These are phyloP conservation scores for Hippoglossus stenolepis DNA, from an alignment of 2,113 vertebrate genomes.

Conservation along the genomic window DNA sequence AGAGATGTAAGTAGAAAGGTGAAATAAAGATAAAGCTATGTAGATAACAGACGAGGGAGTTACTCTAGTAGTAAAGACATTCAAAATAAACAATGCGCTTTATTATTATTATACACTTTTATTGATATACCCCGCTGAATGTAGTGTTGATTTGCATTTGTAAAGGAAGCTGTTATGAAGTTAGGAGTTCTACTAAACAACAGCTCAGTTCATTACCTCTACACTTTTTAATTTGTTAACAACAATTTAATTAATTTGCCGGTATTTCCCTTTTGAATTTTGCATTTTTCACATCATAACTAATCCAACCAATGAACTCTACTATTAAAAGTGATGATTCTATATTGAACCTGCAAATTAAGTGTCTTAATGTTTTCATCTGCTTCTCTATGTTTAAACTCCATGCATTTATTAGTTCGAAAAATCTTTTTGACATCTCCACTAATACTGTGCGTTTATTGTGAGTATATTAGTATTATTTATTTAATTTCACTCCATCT, in stretches of 20 bases:
- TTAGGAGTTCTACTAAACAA: constrained; percentile 22
- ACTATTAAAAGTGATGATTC: constrained; percentile 14
- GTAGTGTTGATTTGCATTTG: constrained; percentile 71
- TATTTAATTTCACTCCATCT: background rate
- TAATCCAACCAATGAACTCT: background rate
- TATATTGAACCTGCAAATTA: constrained; percentile 25
- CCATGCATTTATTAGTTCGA: background rate
- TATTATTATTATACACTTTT: constrained; percentile 46
- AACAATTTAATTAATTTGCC: constrained; percentile 22
- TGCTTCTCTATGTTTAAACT: constrained; percentile 35
- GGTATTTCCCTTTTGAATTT: constrained; percentile 27
- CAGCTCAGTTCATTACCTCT: constrained; percentile 25
- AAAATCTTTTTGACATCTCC: background rate
- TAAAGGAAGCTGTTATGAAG: constrained; percentile 31
- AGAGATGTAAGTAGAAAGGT: background rate
- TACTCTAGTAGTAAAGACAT: constrained; percentile 37
- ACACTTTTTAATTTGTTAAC: background rate
- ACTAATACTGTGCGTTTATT: constrained; percentile 2
- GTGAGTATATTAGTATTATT: constrained; percentile 14
- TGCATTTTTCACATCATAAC: background rate
- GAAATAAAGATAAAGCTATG: background rate
- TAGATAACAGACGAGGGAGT: background rate
- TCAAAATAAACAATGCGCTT: constrained; percentile 50
- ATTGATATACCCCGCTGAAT: constrained; percentile 74
- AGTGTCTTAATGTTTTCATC: constrained; percentile 2